A percentile compares a stretch with the other conserved stretches of the same genome.
Conservation (phyloP, 2,888 invertebrate species). For the Amblyjoppa fuscipennis region DNA sequence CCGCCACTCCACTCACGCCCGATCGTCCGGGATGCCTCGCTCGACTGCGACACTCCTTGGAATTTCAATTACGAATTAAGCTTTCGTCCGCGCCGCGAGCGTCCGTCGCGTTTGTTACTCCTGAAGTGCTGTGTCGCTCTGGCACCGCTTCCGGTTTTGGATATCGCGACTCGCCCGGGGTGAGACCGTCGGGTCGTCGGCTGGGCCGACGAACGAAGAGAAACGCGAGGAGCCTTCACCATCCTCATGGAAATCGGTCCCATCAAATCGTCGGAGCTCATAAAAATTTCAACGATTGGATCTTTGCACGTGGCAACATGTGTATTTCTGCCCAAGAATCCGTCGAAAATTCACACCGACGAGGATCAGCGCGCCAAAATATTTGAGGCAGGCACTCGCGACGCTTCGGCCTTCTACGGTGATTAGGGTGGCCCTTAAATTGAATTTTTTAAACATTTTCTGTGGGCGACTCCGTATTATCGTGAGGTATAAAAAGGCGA, state of each 20-base stretch:
- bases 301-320: neutral
- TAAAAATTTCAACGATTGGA: slow-evolving; percentile 26
- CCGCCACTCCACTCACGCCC: neutral
- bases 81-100: slow-evolving; percentile 1
- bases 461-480: too few species aligned
- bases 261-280: neutral
- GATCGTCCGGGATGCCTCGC: slow-evolving; percentile 13
- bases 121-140: neutral
- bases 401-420: too few species aligned
- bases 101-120: neutral
- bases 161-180: neutral
- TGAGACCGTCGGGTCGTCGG: neutral
- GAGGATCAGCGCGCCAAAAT: too few species aligned
- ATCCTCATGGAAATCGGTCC: slow-evolving; percentile 10
- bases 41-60: slow-evolving; percentile 18
- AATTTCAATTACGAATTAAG: slow-evolving; percentile 60
- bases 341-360: too few species aligned
- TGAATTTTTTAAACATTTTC: too few species aligned
- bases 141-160: neutral
- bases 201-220: slow-evolving; percentile 48
- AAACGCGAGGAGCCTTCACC: neutral
- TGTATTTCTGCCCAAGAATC: too few species aligned
- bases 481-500: too few species aligned
- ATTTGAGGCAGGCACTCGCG: too few species aligned
- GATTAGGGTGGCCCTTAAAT: too few species aligned